Percentiles rank a stretch among this genome's conserved stretches.
Conservation (phyloP, 1,140 invertebrate genomes). For the Centruroides sculpturatus region DNA sequence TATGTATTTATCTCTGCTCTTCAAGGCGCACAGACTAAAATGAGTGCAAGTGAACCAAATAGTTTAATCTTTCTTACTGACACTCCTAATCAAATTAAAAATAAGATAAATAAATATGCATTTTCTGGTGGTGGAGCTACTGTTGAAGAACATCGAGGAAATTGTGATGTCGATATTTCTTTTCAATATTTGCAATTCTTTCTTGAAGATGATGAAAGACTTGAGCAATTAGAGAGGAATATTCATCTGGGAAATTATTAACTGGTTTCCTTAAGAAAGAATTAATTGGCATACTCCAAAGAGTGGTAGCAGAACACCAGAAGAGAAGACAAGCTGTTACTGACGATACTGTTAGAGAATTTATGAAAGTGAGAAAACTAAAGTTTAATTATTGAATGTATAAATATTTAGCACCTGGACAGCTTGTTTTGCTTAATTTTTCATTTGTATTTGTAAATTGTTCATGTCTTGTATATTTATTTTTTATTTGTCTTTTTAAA, state of each 20-base stretch:
- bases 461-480: too few relatives aligned
- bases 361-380: constrained; percentile 69
- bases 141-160: constrained; percentile 88
- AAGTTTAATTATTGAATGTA: constrained; percentile 28
- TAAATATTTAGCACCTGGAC: too few relatives aligned
- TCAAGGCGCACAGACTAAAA: constrained; percentile 93
- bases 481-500: too few relatives aligned
- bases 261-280: constrained; percentile 91
- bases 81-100: constrained; percentile 91
- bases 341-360: constrained; percentile 67
- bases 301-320: constrained; percentile 69
- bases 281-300: constrained; percentile 55
- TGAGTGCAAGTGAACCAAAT: constrained; percentile 90
- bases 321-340: constrained; percentile 60
- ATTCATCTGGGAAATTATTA: constrained; percentile 74
- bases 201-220: constrained; percentile 77
- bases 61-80: constrained; percentile 92
- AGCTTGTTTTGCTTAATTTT: too few relatives aligned
- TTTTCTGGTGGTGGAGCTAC: constrained; percentile 93
- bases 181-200: constrained; percentile 95
- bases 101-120: constrained; percentile 97
- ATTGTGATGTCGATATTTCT: constrained; percentile 89
- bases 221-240: constrained; percentile 71
- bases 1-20: constrained; percentile 90
- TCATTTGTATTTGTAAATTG: too few relatives aligned